phyloP scores from a whole-genome alignment of 2,888 invertebrate species.

The Patella caerulea region DNA sequence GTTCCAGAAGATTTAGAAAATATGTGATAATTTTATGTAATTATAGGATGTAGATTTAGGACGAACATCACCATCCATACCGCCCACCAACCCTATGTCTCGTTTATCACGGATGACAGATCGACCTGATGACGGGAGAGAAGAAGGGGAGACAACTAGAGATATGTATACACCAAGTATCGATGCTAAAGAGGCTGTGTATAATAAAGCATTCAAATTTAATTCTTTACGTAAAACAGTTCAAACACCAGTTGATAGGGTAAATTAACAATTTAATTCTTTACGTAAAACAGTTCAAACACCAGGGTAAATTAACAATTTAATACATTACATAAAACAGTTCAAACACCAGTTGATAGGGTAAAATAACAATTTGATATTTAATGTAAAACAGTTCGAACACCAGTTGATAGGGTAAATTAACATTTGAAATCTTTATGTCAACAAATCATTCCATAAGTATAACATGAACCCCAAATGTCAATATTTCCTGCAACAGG shows the following conservation, averaged over 20 bases:
- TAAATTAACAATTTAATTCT: slow-evolving; percentile 16
- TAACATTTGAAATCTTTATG: no score
- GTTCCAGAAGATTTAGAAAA: no score
- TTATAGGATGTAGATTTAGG: slow-evolving; percentile 15
- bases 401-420: slow-evolving; percentile 47
- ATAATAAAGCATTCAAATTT: neutral
- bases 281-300: no score
- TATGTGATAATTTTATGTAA: no score
- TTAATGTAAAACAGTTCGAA: slow-evolving; percentile 20
- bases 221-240: slow-evolving; percentile 48
- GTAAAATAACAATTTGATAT: slow-evolving; percentile 22
- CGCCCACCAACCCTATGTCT: slow-evolving; percentile 31
- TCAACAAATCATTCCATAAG: no score
- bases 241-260: slow-evolving; percentile 57
- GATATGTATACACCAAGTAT: slow-evolving; percentile 31
- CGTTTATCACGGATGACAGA: slow-evolving; percentile 36
- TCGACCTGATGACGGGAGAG: slow-evolving; percentile 29
- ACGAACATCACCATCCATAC: slow-evolving; percentile 38
- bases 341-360: slow-evolving; percentile 35
- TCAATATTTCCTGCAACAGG: no score
- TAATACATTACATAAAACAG: no score
- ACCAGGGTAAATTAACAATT: slow-evolving; percentile 34
- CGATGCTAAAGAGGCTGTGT: neutral
- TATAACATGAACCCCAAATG: no score
- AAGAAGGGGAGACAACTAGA: slow-evolving; percentile 16